These are phyloP conservation scores for Zeugodacus cucurbitae DNA, from an alignment of 1,140 invertebrate genomes.

Conservation along the genomic window DNA sequence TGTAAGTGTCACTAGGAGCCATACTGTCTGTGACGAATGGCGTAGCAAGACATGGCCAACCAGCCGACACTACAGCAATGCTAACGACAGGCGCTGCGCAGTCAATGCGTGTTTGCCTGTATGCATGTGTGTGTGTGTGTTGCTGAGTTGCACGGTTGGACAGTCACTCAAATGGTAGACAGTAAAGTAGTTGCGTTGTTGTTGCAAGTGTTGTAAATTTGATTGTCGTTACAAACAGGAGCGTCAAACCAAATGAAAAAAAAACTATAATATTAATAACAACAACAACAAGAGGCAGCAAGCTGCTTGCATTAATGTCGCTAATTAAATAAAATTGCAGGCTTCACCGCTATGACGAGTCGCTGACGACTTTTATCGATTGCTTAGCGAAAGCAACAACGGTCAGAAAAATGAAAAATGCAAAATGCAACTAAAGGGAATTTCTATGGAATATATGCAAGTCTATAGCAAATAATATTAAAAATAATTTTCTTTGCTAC, in stretches of 20 bases:
- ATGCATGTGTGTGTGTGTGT: not conserved
- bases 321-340: conserved; percentile 24
- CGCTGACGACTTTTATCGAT: not conserved
- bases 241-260: not conserved
- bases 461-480: not conserved
- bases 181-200: not conserved
- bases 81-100: not conserved
- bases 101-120: not conserved
- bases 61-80: not conserved
- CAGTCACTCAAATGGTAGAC: not conserved
- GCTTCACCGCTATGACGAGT: not conserved
- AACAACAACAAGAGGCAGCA: not conserved
- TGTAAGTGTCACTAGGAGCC: conserved; percentile 16
- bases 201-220: not conserved
- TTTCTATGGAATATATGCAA: not conserved
- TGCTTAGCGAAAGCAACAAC: not conserved
- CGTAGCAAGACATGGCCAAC: not conserved
- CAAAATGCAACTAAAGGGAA: not conserved
- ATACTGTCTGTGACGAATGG: conserved; percentile 32
- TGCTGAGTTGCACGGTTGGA: not conserved
- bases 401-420: not conserved
- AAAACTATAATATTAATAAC: not conserved
- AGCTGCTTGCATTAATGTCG: not conserved
- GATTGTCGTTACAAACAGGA: not conserved
- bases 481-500: not conserved